Evolutionary conservation across 2,888 invertebrate genomes (phyloP), one percentile per base, ranked within the genome.

Genomic region (Phragmatobia fuliginosa): DNA sequence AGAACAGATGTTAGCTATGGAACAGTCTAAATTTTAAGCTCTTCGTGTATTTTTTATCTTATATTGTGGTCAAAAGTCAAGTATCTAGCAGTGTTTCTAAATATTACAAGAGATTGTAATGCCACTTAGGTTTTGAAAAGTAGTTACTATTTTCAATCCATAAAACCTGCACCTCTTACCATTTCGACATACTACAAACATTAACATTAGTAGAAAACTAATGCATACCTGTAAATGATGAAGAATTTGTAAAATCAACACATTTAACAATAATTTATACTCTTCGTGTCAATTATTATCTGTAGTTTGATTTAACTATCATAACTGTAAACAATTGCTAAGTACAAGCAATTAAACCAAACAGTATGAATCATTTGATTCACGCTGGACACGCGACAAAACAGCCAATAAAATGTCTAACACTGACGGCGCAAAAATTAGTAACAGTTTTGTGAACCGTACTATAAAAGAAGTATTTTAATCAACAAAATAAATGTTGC

Each of bases 401-500:
- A 18, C 31, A 32, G 31, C 36, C 16, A 66, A 18, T 21, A 33
- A 52, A 59, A 36, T 38, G 11, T 58, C 25, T 28, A 65, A n/a
- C 21, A 28, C 14, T 25, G 11, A 56, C 11, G 56, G 11, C 21
- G 18, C 21, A 58, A 33, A 56, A 38, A 21, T 66, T 38, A 16
- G 1, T 10, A 52, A 61, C 38, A 76, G 76, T 72, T 82, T 85
- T 88, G 80, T 87, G 33, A 73, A 90, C 91, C 68, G 70, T 90
- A 85, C 87, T 76, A 81, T 81, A 85, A 86, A 87, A 85, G 87
- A 89, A 91, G 91, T 91, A 91, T 94, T 94, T 93, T 94, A 94
- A 95, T 94, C 91, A 94, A 94, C 90, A 92, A 90, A 92, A 94
- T 94, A 94, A 93, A 94, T 94, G 94, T 92, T 88, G 90, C 91